Evolutionary conservation across 2,888 invertebrate genomes (phyloP), one percentile per base, ranked within the genome.

Genomic region (Trichogramma dendrolimi): DNA sequence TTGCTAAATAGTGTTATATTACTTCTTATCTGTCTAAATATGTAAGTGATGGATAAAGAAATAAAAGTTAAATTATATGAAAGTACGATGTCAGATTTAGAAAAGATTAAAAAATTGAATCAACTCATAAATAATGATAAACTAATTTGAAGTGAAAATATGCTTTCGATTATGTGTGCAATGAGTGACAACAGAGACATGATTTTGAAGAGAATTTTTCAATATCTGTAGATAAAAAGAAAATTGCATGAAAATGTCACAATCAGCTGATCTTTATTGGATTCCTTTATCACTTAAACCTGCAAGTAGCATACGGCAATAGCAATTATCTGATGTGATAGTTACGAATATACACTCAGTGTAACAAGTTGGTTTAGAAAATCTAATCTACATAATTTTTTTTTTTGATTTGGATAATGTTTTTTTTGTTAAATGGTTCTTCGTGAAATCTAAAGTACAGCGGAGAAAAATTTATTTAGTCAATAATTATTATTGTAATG

Each of bases 171-270:
- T 55, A 49, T 52, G 11, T n/a, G 48, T 44, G 11, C 6, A 10
- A 54, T 49, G 58, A 64, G 60, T 53, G 62, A 65, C 11, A 47
- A 10, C 47, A 11, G 11, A 11, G 6, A 47, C 10, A 47, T 47
- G n/a, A 47, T 11, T 11, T 11, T 5, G 47, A 47, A 47, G n/a
- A 58, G 54, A 58, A 58, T 55, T 61, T 59, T 59, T 52, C 59
- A 27, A 55, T 39, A 39, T 48, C 5, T 14, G n/a, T 54, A 43
- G 11, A 55, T 27, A 14, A 53, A 57, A 5, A 38, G 10, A 11
- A 55, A n/a, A 59, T 4, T 38, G 47, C 46, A 54, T 58, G 55
- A 62, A 65, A 65, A 51, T 61, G 61, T 63, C 66, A 64, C 61
- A 64, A 66, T 64, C 64, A 62, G 53, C 64, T 55, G 42, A 58